Percentiles rank a stretch among this genome's conserved stretches.
Evolutionary conservation across 2,113 vertebrate genomes (phyloP).

Genomic region (Dromaius novaehollandiae): DNA sequence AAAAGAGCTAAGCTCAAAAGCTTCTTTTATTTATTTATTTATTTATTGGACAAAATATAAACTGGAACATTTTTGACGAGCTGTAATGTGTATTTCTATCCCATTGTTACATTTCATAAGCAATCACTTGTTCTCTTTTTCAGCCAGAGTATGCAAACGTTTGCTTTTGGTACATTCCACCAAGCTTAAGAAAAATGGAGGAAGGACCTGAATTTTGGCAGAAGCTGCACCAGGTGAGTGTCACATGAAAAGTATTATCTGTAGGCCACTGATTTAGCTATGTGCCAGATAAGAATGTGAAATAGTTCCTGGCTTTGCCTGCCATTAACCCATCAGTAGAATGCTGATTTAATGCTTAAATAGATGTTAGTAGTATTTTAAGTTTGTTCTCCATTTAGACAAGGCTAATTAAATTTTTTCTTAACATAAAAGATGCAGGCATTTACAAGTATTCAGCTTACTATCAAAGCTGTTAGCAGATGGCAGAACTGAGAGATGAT

Average conservation of each 20-base stretch:
- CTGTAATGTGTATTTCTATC: not conserved
- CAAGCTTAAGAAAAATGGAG: constrained; percentile 76
- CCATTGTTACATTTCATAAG: not conserved
- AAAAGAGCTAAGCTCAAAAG: not conserved
- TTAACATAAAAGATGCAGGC: not conserved
- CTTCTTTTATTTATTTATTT: not conserved
- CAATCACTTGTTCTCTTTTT: constrained; percentile 24
- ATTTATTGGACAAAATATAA: not conserved
- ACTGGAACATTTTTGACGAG: not conserved
- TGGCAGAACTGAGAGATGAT: not conserved
- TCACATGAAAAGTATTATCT: not conserved
- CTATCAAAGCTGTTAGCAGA: constrained; percentile 1
- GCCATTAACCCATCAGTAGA: not conserved
- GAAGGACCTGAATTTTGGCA: constrained; percentile 82
- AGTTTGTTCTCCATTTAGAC: not conserved
- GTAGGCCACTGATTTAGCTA: not conserved
- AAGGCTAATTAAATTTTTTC: not conserved
- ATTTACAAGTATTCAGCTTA: not conserved
- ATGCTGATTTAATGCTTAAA: not conserved
- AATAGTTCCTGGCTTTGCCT: not conserved
- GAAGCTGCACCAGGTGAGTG: constrained; percentile 78
- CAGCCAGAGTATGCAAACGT: constrained; percentile 84
- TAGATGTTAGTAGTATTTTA: not conserved
- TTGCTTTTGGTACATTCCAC: constrained; percentile 89
- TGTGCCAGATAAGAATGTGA: not conserved